phyloP scores from a whole-genome alignment of 1,140 invertebrate genomes.

The Drosophila persimilis region DNA sequence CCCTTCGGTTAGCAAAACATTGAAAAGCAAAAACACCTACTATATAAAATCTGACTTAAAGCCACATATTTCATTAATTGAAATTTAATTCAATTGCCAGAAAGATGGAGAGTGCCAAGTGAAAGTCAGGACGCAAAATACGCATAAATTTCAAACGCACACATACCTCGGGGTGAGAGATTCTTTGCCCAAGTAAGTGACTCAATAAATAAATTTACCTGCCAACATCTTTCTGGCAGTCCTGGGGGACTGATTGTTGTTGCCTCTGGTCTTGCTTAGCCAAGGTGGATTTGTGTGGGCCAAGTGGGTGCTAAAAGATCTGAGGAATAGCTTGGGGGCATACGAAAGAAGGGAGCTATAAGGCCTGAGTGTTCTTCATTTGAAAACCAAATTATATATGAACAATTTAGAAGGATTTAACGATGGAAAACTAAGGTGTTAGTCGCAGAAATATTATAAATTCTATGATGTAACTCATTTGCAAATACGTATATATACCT shows the following conservation, averaged over 20 bases:
- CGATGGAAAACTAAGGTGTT: too few relatives aligned
- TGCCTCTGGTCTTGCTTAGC: conserved; percentile 3
- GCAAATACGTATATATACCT: too few relatives aligned
- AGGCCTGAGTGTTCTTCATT: too few relatives aligned
- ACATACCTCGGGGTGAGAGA: conserved; percentile 15
- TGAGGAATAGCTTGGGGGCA: conserved; percentile 27
- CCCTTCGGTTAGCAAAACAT: background rate
- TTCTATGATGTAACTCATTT: too few relatives aligned
- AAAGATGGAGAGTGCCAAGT: conserved; percentile 41
- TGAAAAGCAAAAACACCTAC: background rate
- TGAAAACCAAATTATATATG: too few relatives aligned
- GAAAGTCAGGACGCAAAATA: conserved; percentile 60
- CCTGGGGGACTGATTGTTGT: conserved; percentile 49
- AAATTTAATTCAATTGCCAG: conserved; percentile 78
- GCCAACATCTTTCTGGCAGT: conserved; percentile 36
- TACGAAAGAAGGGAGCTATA: conserved; percentile 8
- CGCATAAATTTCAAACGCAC: conserved; percentile 51
- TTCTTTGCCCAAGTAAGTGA: conserved; percentile 65
- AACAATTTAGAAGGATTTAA: too few relatives aligned
- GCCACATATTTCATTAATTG: conserved; percentile 65
- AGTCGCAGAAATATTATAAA: too few relatives aligned
- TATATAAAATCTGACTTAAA: conserved; percentile 10
- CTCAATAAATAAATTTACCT: conserved; percentile 75
- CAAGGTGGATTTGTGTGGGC: conserved; percentile 31
- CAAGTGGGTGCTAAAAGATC: conserved; percentile 24